A percentile compares a stretch with the other conserved stretches of the same genome.
These are phyloP conservation scores for Campylomormyrus tamandua DNA, from an alignment of 2,113 vertebrate species.

Conservation along the genomic window DNA sequence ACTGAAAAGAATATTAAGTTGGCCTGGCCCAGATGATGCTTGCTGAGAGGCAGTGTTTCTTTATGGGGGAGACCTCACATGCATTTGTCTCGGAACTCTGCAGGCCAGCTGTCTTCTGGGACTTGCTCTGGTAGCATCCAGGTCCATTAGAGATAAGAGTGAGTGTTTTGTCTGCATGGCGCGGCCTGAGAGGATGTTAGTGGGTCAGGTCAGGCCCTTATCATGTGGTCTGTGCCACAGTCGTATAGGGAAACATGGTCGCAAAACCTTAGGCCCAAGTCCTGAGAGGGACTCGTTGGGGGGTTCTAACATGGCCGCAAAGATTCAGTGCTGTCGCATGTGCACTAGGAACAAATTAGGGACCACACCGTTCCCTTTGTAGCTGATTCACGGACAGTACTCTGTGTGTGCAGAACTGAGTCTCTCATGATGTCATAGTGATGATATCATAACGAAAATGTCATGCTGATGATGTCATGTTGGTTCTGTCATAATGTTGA, in stretches of 20 bases:
- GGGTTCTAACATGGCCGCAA: background rate
- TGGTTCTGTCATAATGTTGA: background rate
- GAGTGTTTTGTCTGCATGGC: background rate
- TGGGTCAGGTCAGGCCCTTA: background rate
- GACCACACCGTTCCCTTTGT: background rate
- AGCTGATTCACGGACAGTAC: background rate
- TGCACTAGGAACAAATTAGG: background rate
- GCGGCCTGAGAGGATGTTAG: background rate
- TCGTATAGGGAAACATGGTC: background rate
- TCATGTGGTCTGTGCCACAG: background rate
- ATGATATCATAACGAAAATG: background rate
- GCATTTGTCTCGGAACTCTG: background rate
- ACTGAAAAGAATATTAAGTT: constrained; percentile 16
- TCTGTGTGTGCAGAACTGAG: background rate
- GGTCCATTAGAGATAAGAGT: background rate
- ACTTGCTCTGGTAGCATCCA: background rate
- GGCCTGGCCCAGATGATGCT: background rate
- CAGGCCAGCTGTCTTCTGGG: background rate
- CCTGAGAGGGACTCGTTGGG: background rate
- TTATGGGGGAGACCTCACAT: background rate
- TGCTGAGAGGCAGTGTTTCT: background rate
- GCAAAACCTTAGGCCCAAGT: background rate
- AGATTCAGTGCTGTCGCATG: background rate
- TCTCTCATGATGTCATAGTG: background rate
- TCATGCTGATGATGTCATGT: background rate